Percentiles rank a stretch among this genome's conserved stretches.
phyloP scores from a whole-genome alignment of 2,113 vertebrate genomes.

The Thryonomys swinderianus region DNA sequence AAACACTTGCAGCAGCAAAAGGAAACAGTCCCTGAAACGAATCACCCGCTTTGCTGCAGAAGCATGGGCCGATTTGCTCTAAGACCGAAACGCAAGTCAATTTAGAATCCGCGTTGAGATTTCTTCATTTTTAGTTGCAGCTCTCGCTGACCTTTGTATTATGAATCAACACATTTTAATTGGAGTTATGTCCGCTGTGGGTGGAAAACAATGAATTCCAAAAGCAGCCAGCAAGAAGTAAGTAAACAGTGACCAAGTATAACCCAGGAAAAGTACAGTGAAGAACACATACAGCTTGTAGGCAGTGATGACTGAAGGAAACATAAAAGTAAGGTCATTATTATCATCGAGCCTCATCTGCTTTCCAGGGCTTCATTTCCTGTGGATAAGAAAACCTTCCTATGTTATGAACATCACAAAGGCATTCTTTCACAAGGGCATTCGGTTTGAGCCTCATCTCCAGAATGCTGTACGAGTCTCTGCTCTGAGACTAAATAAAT shows the following conservation, averaged over 20 bases:
- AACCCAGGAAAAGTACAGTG: constrained; percentile 25
- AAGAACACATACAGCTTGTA: background rate
- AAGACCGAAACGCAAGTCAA: background rate
- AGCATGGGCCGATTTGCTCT: background rate
- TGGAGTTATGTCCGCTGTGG: constrained; percentile 33
- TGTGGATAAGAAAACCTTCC: background rate
- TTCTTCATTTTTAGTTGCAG: background rate
- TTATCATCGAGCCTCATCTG: background rate
- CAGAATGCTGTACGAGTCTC: background rate
- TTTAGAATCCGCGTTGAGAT: background rate
- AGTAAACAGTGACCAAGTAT: constrained; percentile 52
- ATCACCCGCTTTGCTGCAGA: background rate
- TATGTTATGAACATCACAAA: background rate
- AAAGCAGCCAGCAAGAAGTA: constrained; percentile 16
- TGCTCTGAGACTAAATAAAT: background rate
- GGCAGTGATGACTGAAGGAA: background rate
- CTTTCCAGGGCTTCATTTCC: constrained; percentile 30
- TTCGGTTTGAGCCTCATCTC: background rate
- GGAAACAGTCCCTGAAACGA: background rate
- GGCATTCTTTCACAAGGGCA: background rate
- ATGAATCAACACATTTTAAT: constrained; percentile 62
- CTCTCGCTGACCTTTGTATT: constrained; percentile 65
- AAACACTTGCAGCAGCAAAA: background rate
- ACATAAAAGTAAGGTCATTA: background rate
- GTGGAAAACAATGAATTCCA: constrained; percentile 61